These are phyloP conservation scores for Rhombomys opimus DNA, from an alignment of 2,113 vertebrate genomes.

Conservation along the genomic window DNA sequence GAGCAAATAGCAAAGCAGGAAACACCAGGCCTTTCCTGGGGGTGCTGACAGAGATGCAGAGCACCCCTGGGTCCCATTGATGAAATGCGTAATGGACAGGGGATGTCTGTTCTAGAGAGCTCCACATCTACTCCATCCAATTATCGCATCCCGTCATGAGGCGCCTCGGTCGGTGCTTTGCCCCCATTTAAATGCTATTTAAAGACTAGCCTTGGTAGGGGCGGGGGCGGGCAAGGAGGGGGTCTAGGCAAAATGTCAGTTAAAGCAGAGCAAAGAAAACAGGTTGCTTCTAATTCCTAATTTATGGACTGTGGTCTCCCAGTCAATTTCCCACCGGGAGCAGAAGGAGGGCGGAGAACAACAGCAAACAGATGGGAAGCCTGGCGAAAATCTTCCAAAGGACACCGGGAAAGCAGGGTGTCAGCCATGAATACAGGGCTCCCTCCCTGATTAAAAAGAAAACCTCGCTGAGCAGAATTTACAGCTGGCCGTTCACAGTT, in stretches of 20 bases:
- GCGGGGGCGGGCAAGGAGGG: neutral
- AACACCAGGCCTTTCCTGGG: neutral
- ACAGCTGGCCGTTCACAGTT: fast-evolving
- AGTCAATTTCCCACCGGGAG: slow-evolving; percentile 61
- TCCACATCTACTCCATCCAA: neutral
- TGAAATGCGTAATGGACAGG: neutral
- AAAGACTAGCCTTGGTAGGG: slow-evolving; percentile 10
- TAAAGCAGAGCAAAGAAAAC: slow-evolving; percentile 10
- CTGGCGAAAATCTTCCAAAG: slow-evolving; percentile 17
- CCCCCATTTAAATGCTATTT: neutral
- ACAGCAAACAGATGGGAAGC: slow-evolving; percentile 58
- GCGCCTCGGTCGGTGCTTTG: neutral
- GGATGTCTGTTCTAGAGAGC: slow-evolving; percentile 23
- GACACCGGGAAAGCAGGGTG: neutral
- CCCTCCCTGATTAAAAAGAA: neutral
- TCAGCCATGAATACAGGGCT: neutral
- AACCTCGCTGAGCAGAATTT: neutral
- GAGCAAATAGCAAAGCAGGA: neutral
- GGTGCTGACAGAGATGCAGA: neutral
- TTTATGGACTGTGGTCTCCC: slow-evolving; percentile 46
- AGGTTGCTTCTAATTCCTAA: slow-evolving; percentile 14
- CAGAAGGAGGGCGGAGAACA: neutral
- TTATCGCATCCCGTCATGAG: neutral
- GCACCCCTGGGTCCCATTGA: neutral
- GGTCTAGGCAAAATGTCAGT: slow-evolving; percentile 37